phyloP scores from a whole-genome alignment of 2,113 vertebrate species.

The Pteruthius melanotis region DNA sequence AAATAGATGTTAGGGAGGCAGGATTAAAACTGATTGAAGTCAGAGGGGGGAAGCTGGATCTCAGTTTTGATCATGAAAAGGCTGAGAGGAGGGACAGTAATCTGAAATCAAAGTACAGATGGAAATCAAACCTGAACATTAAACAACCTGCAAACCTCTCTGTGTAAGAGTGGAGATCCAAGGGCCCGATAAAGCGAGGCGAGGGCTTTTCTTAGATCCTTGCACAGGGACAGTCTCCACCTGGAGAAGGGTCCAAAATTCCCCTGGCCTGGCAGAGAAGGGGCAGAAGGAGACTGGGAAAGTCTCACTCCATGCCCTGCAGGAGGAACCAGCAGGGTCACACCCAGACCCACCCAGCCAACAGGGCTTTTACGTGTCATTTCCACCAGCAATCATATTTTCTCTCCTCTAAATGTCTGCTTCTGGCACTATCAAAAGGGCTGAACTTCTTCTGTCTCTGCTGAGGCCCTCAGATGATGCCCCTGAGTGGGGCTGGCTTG shows the following conservation, averaged over 20 bases:
- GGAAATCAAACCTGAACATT: slow-evolving; percentile 45
- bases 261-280: not conserved
- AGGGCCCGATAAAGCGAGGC: not conserved
- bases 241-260: not conserved
- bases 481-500: not conserved
- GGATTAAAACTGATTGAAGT: slow-evolving; percentile 55
- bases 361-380: not conserved
- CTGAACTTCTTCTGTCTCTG: not conserved
- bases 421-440: not conserved
- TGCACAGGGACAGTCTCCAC: not conserved
- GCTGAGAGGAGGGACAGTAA: slow-evolving; percentile 15
- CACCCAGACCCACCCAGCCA: not conserved
- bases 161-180: not conserved
- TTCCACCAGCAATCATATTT: not conserved
- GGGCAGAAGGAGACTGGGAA: not conserved
- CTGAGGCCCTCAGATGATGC: not conserved
- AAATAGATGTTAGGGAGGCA: slow-evolving; percentile 52
- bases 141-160: slow-evolving; percentile 20
- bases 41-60: slow-evolving; percentile 18
- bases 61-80: slow-evolving; percentile 58
- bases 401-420: not conserved
- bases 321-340: not conserved
- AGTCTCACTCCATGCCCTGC: accelerated
- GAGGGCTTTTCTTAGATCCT: not conserved
- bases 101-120: slow-evolving; percentile 51